Percentiles rank a stretch among this genome's conserved stretches.
Evolutionary conservation across 2,113 vertebrate species (phyloP).

Genomic region (Uria aalge): DNA sequence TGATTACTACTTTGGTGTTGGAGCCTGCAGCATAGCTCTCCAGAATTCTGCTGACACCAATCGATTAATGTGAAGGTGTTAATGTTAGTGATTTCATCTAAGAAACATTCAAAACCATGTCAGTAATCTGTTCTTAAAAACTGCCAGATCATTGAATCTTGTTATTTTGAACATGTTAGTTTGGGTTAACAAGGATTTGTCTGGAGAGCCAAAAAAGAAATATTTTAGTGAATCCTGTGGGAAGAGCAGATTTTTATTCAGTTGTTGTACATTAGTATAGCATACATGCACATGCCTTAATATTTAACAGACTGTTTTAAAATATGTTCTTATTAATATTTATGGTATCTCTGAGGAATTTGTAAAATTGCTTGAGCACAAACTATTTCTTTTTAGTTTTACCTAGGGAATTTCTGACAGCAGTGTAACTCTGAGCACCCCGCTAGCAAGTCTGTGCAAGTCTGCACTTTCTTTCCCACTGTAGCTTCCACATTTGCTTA

Average conservation of each 20-base stretch:
- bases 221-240: background rate
- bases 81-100: slow-evolving; percentile 68
- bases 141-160: slow-evolving; percentile 55
- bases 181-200: slow-evolving; percentile 46
- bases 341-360: slow-evolving; percentile 48
- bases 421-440: slow-evolving; percentile 46
- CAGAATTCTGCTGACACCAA: slow-evolving; percentile 68
- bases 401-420: slow-evolving; percentile 35
- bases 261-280: background rate
- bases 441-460: slow-evolving; percentile 30
- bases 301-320: slow-evolving; percentile 37
- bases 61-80: slow-evolving; percentile 70
- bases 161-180: slow-evolving; percentile 35
- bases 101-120: slow-evolving; percentile 66
- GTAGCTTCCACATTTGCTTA: background rate
- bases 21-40: slow-evolving; percentile 62
- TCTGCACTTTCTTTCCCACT: background rate
- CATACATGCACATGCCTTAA: slow-evolving; percentile 4
- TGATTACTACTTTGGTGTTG: slow-evolving; percentile 65
- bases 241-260: slow-evolving; percentile 27
- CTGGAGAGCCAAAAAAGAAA: background rate
- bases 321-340: slow-evolving; percentile 63
- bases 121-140: slow-evolving; percentile 65
- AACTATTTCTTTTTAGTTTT: slow-evolving; percentile 34
- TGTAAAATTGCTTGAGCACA: slow-evolving; percentile 7